A percentile compares a stretch with the other conserved stretches of the same genome.
These are phyloP conservation scores for Ptychodera flava DNA, from an alignment of 35 echinoderm and acorn worm species.

Conservation along the genomic window DNA sequence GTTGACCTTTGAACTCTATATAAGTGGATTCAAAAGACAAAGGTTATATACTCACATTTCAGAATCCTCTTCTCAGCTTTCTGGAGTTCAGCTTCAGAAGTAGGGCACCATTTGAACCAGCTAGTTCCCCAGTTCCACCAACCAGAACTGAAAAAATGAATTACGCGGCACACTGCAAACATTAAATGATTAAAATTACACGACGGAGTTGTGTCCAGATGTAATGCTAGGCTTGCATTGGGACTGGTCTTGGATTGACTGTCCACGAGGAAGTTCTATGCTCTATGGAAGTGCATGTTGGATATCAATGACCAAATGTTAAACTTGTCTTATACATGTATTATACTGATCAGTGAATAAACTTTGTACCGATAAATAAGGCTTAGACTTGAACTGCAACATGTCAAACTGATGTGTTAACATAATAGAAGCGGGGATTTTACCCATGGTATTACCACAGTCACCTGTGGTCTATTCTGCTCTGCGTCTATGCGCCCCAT, in stretches of 20 bases:
- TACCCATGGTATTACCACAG: no score
- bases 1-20: no score
- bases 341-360: no score
- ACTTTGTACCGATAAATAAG: no score
- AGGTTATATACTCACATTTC: constrained; percentile 34
- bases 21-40: no score
- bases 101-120: constrained; percentile 39
- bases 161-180: neutral
- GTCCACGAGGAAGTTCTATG: neutral
- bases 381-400: no score
- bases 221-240: neutral
- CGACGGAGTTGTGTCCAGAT: neutral
- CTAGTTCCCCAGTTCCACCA: neutral
- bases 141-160: neutral
- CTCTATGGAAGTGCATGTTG: neutral
- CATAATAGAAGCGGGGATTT: no score
- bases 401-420: no score
- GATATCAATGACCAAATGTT: no score
- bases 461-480: no score
- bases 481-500: no score
- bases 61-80: constrained; percentile 53
- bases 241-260: neutral
- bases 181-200: neutral
- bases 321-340: no score
- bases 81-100: constrained; percentile 34